Evolutionary conservation across 1,140 invertebrate genomes (phyloP), one percentile per base, ranked within the genome.

Genomic region (Onthophagus taurus): DNA sequence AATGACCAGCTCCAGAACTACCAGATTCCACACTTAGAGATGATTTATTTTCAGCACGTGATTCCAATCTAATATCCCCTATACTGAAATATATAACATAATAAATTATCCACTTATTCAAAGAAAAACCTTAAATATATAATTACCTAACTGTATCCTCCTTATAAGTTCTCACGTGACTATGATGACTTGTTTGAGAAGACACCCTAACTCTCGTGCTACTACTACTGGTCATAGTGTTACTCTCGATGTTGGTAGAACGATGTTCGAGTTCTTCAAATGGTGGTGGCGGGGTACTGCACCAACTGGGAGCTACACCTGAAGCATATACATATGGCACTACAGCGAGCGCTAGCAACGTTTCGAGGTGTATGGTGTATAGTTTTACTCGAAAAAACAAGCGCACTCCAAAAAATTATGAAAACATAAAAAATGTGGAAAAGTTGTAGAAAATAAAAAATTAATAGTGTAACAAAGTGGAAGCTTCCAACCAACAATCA

Each of bases 241-340:
- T 68, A n/a, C 58, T 65, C 13, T 64, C 71, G 8, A 60, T 74
- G 54, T 20, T 51, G 65, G 70, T 53, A 69, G 72, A 73, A 68
- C 63, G 75, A 62, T 65, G 74, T 66, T 75, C 75, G 37, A 70
- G 68, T 64, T 90, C 87, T 58, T 88, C 83, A 69, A 89, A 90
- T 46, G 85, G 80, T 51, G 87, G 87, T 55, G 88, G 86, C 55
- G 88, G 87, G 37, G 88, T 91, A 55, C 85, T 88, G 66, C 84
- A 86, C 67, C 83, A 84, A 49, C 71, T 72, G 44, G 69, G 63
- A 44, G 66, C 69, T 55, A 61, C 51, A 61, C 63, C 63, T 65
- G 54, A 41, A 41, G 20, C 31, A 51, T 42, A 55, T 20, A 51
- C 29, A 38, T 17, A 21, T 20, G 46, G 52, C 52, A 14, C 56